Base-by-base conservation (phyloP, 64 coral and sea anemone species). In the Pocillopora verrucosa region DNA sequence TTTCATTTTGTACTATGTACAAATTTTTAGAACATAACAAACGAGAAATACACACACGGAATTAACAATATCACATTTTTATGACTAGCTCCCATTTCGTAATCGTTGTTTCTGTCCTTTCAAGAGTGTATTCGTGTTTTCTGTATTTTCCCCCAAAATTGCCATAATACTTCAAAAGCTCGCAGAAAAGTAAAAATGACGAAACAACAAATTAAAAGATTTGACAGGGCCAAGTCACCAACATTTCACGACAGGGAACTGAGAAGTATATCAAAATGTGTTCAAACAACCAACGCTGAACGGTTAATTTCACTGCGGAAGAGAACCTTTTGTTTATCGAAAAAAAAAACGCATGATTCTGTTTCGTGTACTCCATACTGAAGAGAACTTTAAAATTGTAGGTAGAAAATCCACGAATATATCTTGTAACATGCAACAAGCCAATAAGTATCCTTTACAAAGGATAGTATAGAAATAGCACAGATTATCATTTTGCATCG, bases 401-500 rank as follows among this genome's bases (percentile, higher is more conserved):
- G 20, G 41, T 22, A 26, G 56, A 72, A 85, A 72, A 72, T 72
- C 35, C 9, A 26, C 56, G 19, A 34, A 9, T 37, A 7, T 13
- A 37, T 7, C 30, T 59, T 87, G 70, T 61, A 2, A 45, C 24
- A 72, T 20, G 45, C 25, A 72, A 78, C 65, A 77, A 36, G 22
- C 61, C 9, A 10, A 78, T 38, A 19, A 89, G 37, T 78, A 58
- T 72, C 36, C 30, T 15, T 10, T 24, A 56, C 60, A 75, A 13
- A 15, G 12, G 58, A 56, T 11, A 9, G 13, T 24, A 51, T 36
- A 9, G 25, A 62, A 36, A 72, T 16, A 45, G 56, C 83, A n/a
- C 37, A 82, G 20, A 78, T 68, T 88, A 58, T 72, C 72, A 65
- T 51, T 68, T 89, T 68, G 80, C 73, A 76, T 80, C 64, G 68